A percentile compares a stretch with the other conserved stretches of the same genome.
phyloP scores from a whole-genome alignment of 2,113 vertebrate genomes.

The Dolichotis patagonum region DNA sequence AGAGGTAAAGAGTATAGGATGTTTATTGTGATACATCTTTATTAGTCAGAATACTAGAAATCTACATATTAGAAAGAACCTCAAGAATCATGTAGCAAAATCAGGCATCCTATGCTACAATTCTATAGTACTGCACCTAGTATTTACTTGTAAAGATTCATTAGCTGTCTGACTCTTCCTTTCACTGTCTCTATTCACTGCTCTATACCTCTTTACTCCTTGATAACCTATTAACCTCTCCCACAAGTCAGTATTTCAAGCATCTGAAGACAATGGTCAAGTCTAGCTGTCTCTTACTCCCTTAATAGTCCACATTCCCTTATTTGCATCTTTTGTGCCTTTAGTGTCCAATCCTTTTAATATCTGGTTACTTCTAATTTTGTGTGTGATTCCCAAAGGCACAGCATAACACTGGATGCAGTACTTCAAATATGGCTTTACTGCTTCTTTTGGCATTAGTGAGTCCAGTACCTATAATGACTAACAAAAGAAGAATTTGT shows the following conservation, averaged over 20 bases:
- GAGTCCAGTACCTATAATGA: constrained; percentile 6
- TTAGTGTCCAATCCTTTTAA: not conserved
- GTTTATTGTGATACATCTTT: not conserved
- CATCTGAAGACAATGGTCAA: constrained; percentile 16
- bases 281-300: not conserved
- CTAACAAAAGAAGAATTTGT: constrained; percentile 15
- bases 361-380: not conserved
- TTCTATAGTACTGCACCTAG: not conserved
- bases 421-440: not conserved
- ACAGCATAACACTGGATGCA: not conserved
- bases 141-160: not conserved
- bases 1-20: not conserved
- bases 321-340: not conserved
- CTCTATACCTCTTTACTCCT: not conserved
- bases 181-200: not conserved
- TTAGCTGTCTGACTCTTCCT: not conserved
- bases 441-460: not conserved
- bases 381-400: not conserved
- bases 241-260: not conserved
- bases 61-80: not conserved
- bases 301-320: not conserved
- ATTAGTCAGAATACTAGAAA: constrained; percentile 24
- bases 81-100: not conserved
- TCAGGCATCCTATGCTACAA: not conserved
- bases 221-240: not conserved